Evolutionary conservation across 2,113 vertebrate genomes (phyloP), one percentile per base, ranked within the genome.

Genomic region (Sinosuthora webbiana): DNA sequence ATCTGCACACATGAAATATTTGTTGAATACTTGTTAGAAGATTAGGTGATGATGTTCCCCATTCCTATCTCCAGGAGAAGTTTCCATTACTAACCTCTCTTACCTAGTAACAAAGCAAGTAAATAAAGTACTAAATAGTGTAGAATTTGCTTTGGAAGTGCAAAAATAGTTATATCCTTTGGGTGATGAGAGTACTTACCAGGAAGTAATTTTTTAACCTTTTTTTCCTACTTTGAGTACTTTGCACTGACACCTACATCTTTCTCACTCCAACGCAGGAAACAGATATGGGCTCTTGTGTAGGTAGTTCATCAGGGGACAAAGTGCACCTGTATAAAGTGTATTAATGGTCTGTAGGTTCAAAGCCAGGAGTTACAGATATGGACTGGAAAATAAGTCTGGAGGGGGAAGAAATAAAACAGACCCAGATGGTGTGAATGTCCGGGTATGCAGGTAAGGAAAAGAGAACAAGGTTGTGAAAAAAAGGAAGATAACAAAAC

Each of bases 261-360:
- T 93, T 92, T 95, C 70, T 93, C 84, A 78, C 83, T 92, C 67
- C 63, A 82, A 55, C 15, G 1, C 88, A 90, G 82, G 75, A 94
- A 90, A 69, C 41, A 85, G 45, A 74, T 20, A 47, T 39, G 55
- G 60, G 44, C 53, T 70, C 37, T 31, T 69, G 33, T n/a, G 50
- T 59, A 49, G 41, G 44, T 44, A 79, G 74, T 41, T 67, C 28
- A 90, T 33, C 0, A 1, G 41, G 31, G 39, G 6, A 56, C 44
- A 62, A 62, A 62, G 37, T 14, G 12, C 59, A 56, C 63, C 78
- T 76, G n/a, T 60, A 33, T 56, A 3, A 77, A 60, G n/a, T 23
- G n/a, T 22, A 44, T 37, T 59, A 37, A 41, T 27, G 13, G 37
- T n/a, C 63, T 15, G 6, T 13, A 37, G 33, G 30, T 68, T 84